Evolutionary conservation across 2,113 vertebrate genomes (phyloP).

Genomic region (Phylloscopus trochiloides): DNA sequence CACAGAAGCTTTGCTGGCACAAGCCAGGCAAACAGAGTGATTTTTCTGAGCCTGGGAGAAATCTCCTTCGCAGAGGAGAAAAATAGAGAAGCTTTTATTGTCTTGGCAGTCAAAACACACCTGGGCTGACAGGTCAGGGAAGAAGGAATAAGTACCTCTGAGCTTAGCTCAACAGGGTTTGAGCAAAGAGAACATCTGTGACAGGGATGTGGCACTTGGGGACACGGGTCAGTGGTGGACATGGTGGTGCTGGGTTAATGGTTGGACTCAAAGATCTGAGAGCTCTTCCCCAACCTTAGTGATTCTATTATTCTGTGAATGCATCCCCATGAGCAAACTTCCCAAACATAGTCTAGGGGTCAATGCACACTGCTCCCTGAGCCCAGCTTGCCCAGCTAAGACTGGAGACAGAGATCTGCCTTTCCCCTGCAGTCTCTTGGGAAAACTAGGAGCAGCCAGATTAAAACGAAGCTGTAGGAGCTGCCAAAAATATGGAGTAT

Average conservation of each 20-base stretch:
- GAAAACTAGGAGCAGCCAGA: neutral
- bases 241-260: neutral
- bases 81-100: neutral
- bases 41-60: neutral
- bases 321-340: neutral
- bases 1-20: neutral
- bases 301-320: neutral
- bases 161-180: fast-evolving
- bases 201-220: neutral
- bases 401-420: neutral
- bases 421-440: neutral
- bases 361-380: neutral
- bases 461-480: neutral
- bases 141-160: neutral
- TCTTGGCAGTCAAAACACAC: neutral
- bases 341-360: fast-evolving
- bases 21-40: neutral
- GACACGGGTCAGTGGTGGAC: neutral
- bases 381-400: neutral
- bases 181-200: neutral
- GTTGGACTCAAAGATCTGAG: neutral
- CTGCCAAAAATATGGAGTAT: neutral
- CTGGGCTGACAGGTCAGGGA: neutral
- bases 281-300: neutral
- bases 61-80: neutral